These are phyloP conservation scores for Kryphioiulus occultus DNA, from an alignment of 2,888 invertebrate species.

Conservation along the genomic window DNA sequence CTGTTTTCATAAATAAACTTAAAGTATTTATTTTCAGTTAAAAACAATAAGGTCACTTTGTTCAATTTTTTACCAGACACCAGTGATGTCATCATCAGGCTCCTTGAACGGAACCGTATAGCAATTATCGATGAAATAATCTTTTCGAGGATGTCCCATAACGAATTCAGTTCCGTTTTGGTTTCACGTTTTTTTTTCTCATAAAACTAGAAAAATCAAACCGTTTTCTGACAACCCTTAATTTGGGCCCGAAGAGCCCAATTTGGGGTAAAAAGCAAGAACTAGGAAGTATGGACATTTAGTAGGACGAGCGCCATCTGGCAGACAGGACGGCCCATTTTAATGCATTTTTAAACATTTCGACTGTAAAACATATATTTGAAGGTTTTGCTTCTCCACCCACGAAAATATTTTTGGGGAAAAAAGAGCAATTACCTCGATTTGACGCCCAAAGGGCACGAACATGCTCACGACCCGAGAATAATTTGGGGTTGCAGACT, in stretches of 20 bases:
- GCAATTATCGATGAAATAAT: neutral
- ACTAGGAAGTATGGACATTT: conserved; percentile 5
- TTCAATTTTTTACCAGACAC: too few species aligned
- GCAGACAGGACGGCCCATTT: conserved; percentile 14
- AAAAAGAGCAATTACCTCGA: neutral
- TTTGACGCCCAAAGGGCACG: neutral
- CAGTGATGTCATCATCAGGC: too few species aligned
- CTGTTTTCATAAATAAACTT: too few species aligned
- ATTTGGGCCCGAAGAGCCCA: neutral
- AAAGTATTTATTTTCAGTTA: too few species aligned
- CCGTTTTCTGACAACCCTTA: conserved; percentile 12
- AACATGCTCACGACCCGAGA: neutral
- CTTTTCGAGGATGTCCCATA: conserved; percentile 4
- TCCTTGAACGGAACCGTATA: too few species aligned
- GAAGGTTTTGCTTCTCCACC: conserved; percentile 15
- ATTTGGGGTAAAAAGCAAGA: neutral
- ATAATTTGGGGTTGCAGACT: neutral
- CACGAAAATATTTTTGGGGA: neutral
- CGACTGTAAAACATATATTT: conserved; percentile 3
- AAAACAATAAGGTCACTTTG: too few species aligned
- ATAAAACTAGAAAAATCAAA: neutral
- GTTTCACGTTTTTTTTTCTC: neutral
- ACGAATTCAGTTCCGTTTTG: conserved; percentile 1
- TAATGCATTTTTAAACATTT: conserved; percentile 17
- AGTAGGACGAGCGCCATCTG: conserved; percentile 6